A percentile compares a stretch with the other conserved stretches of the same genome.
Conservation (phyloP, 2,797 vertebrate genomes). For the Selene dorsalis region DNA sequence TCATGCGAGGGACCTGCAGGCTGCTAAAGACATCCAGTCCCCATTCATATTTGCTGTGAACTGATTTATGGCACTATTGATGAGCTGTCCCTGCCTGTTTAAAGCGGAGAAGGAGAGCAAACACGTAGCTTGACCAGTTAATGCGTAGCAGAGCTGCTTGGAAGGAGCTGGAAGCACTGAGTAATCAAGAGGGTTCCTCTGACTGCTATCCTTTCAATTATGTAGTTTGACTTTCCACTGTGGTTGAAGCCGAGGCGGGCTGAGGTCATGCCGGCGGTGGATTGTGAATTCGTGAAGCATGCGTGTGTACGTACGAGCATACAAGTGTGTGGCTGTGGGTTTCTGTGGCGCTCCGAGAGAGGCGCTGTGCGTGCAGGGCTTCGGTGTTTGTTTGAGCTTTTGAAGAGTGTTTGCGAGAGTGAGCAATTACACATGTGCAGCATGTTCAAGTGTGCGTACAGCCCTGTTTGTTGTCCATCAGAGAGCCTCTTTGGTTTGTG, state of each 20-base stretch:
- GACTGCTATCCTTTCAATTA: constrained; percentile 82
- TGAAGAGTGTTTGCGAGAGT: constrained; percentile 52
- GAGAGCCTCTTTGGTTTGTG: constrained; percentile 43
- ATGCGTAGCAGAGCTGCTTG: constrained; percentile 73
- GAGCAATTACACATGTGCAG: constrained; percentile 64
- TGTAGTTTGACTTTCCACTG: constrained; percentile 81
- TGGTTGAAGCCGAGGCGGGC: constrained; percentile 68
- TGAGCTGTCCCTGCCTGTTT: constrained; percentile 68
- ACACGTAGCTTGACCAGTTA: constrained; percentile 67
- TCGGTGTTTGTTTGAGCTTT: constrained; percentile 40
- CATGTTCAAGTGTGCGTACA: constrained; percentile 54
- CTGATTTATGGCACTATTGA: constrained; percentile 74
- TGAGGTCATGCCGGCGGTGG: constrained; percentile 73
- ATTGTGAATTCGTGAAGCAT: constrained; percentile 58
- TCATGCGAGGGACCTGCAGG: constrained; percentile 48
- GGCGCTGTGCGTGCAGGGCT: constrained; percentile 20
- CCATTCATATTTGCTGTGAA: constrained; percentile 70
- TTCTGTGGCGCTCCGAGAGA: constrained; percentile 17
- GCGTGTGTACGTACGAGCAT: constrained; percentile 29
- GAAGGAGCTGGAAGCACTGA: constrained; percentile 79
- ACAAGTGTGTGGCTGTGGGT: constrained; percentile 37
- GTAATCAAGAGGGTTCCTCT: constrained; percentile 79
- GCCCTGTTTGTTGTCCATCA: constrained; percentile 66
- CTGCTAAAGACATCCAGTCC: constrained; percentile 76
- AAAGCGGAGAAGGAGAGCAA: constrained; percentile 48